Conservation (phyloP, 1,140 invertebrate genomes). For the Drosophila mayri region DNA sequence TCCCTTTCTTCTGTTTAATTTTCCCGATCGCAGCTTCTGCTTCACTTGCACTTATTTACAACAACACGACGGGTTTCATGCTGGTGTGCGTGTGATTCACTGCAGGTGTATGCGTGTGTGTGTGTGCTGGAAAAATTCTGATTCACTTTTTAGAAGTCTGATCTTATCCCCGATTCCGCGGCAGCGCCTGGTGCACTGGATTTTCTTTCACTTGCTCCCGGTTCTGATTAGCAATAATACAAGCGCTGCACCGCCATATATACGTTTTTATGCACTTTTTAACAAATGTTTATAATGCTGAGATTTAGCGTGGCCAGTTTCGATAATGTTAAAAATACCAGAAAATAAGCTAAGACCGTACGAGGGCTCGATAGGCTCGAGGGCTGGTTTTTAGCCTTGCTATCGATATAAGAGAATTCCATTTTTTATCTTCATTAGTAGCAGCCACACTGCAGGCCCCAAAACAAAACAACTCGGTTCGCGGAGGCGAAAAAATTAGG, state of each 20-base stretch:
- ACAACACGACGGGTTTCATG: slow-evolving; percentile 59
- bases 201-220: background rate
- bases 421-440: background rate
- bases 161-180: slow-evolving; percentile 12
- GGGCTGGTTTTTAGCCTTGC: too few species aligned
- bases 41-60: slow-evolving; percentile 78
- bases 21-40: slow-evolving; percentile 60
- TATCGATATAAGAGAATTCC: background rate
- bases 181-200: background rate
- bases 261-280: slow-evolving; percentile 26
- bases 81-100: slow-evolving; percentile 35
- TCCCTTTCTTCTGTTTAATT: slow-evolving; percentile 71
- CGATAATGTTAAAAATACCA: too few species aligned
- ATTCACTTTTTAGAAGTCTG: slow-evolving; percentile 63
- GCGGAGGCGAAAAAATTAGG: slow-evolving; percentile 50
- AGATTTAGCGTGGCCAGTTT: background rate
- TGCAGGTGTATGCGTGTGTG: slow-evolving; percentile 30
- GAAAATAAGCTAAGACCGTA: too few species aligned
- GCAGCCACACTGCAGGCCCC: slow-evolving; percentile 19
- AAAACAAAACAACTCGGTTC: slow-evolving; percentile 43
- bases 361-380: too few species aligned
- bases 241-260: background rate
- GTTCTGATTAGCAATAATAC: background rate
- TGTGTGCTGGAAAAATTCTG: slow-evolving; percentile 63
- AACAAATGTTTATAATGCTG: slow-evolving; percentile 13